Evolutionary conservation across 1,140 invertebrate genomes (phyloP), one percentile per base, ranked within the genome.

Genomic region (Cherax quadricarinatus): DNA sequence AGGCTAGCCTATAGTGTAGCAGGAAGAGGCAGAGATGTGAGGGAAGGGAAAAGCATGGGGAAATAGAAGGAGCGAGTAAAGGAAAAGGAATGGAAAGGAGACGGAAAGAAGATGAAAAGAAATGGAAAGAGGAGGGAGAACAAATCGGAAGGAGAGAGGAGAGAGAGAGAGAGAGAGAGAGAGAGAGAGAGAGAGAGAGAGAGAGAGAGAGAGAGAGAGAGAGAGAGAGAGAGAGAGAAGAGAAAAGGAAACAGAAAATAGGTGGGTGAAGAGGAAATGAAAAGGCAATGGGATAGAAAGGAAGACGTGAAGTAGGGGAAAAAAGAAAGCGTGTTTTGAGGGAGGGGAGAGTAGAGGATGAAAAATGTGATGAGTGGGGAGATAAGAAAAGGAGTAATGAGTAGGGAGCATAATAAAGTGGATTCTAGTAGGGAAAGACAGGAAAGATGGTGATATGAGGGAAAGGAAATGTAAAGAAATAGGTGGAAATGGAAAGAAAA

Each of bases 181-280:
- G 53, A 57, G 53, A 57, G 53, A 57, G 53, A 57, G 53, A 57
- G 62, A 21, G 62, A 66, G 62, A 49, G 78, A 41, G 21, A 53
- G 5, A 62, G 12, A 60, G 60, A 60, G 24, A 18, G 12, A 84
- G 18, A 24, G 6, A 60, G 18, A 53, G 51, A 24, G 51, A 7
- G 51, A 2, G 51, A 66, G 60, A 84, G 82, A 60, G 51, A 84
- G 60, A 84, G 60, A 84, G 60, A 60, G 82, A 57, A 24, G 21
- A 21, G 24, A 30, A 83, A 30, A 83, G 51, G 18, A 49, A 51
- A 18, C 2, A 41, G 30, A 41, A 41, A 41, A 14, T 1, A 14
- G 53, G 53, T 5, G 18, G 7, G 5, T 10, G 18, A 16, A 66
- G 62, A 66, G 62, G 30, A 41, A 53, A 18, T 21, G 30, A 41